Evolutionary conservation across 2,888 invertebrate species (phyloP).

Genomic region (Leucophenga maculata): DNA sequence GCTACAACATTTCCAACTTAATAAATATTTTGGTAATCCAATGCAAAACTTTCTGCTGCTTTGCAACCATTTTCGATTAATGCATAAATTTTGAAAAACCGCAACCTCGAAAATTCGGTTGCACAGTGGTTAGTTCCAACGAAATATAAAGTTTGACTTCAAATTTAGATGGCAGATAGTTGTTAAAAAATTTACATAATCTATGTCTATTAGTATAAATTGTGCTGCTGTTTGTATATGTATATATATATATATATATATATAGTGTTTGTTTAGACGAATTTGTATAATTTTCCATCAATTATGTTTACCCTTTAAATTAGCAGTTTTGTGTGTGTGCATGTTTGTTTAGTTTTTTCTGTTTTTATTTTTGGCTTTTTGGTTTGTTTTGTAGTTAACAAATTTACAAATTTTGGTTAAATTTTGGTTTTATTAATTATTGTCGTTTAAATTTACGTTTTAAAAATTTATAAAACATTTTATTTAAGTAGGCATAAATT

Average conservation of each 20-base stretch:
- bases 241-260: no score
- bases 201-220: background rate
- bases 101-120: slow-evolving; percentile 17
- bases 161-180: background rate
- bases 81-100: slow-evolving; percentile 13
- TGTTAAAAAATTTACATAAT: background rate
- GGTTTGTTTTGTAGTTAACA: background rate
- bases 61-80: slow-evolving; percentile 4
- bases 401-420: slow-evolving; percentile 1
- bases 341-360: background rate
- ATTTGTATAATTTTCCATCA: slow-evolving; percentile 7
- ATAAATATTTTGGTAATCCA: background rate
- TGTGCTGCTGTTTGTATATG: slow-evolving; percentile 12
- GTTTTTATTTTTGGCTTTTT: slow-evolving; percentile 1
- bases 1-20: background rate
- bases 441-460: no score
- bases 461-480: no score
- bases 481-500: no score
- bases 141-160: background rate
- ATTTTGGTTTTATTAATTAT: background rate
- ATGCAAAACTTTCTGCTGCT: background rate
- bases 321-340: no score
- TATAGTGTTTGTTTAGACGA: slow-evolving; percentile 8
- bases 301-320: slow-evolving; percentile 2
- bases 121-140: slow-evolving; percentile 4